phyloP scores from a whole-genome alignment of 2,113 vertebrate species.

The Podarcis cretensis region DNA sequence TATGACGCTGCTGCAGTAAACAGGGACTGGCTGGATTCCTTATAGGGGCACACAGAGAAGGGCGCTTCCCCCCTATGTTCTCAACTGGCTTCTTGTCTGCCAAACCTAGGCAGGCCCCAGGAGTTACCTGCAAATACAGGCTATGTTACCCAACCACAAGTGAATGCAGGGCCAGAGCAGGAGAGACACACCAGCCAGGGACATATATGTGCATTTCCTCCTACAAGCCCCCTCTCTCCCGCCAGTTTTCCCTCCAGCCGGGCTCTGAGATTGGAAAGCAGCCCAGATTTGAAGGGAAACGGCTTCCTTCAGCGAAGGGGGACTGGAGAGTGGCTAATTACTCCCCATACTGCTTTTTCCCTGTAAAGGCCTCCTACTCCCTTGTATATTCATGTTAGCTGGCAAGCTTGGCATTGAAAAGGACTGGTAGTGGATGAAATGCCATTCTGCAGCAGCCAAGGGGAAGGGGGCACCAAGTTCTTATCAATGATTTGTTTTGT shows the following conservation, averaged over 20 bases:
- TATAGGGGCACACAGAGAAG: background rate
- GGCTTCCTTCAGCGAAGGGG: background rate
- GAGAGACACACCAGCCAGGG: background rate
- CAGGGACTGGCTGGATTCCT: background rate
- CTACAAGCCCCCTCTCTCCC: background rate
- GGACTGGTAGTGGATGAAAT: background rate
- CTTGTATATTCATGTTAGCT: too few species aligned
- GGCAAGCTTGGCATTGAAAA: too few species aligned
- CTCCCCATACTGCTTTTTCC: too few species aligned
- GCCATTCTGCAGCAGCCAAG: background rate
- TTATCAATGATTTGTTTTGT: background rate
- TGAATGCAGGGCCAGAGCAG: background rate
- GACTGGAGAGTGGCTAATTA: too few species aligned
- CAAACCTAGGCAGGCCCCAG: background rate
- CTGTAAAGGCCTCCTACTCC: too few species aligned
- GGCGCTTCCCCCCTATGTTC: background rate
- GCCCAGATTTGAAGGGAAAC: background rate
- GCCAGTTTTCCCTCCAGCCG: background rate
- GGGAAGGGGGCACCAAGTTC: background rate
- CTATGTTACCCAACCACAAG: background rate
- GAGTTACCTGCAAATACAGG: background rate
- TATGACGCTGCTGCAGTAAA: rapidly evolving
- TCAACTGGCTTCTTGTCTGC: background rate
- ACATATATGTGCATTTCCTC: background rate
- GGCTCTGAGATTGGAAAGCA: background rate